Percentiles rank a stretch among this genome's conserved stretches.
phyloP scores from a whole-genome alignment of 2,797 vertebrate genomes.

The Sorex maritimensis region DNA sequence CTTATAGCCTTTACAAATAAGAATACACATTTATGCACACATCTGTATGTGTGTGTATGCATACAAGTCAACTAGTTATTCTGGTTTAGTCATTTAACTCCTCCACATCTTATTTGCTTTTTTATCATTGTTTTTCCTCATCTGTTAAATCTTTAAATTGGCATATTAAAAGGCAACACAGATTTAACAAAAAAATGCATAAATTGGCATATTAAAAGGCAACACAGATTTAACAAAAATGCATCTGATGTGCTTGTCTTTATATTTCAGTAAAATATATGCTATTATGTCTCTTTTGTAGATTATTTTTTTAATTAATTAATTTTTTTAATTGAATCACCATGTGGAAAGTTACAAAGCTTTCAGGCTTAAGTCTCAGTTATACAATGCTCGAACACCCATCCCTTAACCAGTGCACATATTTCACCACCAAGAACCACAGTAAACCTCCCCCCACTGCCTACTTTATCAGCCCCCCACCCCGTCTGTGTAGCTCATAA shows the following conservation, averaged over 20 bases:
- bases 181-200: not conserved
- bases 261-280: not conserved
- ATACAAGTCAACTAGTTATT: not conserved
- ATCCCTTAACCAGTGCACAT: too few relatives aligned
- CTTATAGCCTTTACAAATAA: not conserved
- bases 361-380: too few relatives aligned
- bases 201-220: not conserved
- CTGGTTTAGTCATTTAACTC: not conserved
- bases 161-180: not conserved
- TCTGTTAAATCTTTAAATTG: not conserved
- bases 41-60: not conserved
- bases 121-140: not conserved
- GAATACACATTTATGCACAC: not conserved
- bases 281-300: not conserved
- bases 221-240: not conserved
- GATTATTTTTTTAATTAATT: not conserved
- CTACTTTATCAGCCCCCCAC: too few relatives aligned
- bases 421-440: too few relatives aligned
- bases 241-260: not conserved
- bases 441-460: too few relatives aligned
- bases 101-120: conserved; percentile 22
- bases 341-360: too few relatives aligned
- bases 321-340: too few relatives aligned
- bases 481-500: too few relatives aligned
- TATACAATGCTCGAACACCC: too few relatives aligned